Evolutionary conservation across 2,113 vertebrate species (phyloP), one percentile per base, ranked within the genome.

Genomic region (Turdus rufiventris): DNA sequence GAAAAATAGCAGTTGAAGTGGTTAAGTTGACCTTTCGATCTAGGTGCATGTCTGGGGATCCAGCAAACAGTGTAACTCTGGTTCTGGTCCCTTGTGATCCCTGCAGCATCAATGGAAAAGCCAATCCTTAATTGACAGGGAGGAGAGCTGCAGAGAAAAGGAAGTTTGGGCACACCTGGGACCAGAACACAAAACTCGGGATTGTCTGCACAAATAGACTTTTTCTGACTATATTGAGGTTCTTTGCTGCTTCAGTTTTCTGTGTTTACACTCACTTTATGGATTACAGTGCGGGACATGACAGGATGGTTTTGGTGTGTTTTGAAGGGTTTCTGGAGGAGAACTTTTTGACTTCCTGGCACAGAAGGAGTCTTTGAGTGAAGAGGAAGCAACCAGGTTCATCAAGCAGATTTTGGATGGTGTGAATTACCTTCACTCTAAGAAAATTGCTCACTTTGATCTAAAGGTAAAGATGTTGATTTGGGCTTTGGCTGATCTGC

Each of bases 301-400:
- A 70, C 7, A 6, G 25, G 21, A 29, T 2, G 0, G 33, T 80
- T 78, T 29, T 47, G 85, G 1, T 68, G 18, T 97, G 14, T 96
- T 97, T 97, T 89, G 10, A 97, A 99, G 99, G 48, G 99, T 99
- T 48, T 99, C 98, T 38, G 99, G 99, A 92, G 99, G 99, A 89
- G 99, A 99, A 94, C 98, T 99, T 48, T 99, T 99, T 78, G 99
- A 99, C 91, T 99, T 99, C 94, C 92, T 99, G 97, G 99, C 99
- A 77, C 99, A 99, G 96, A 99, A 99, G 89, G 99, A 99, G 93
- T 99, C 99, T 21, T 97, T 99, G 92, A 99, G 99, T 94, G 99
- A 99, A 89, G 99, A 99, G 89, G 99, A 99, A 86, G 99, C 99
- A 93, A 99, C 99, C 26, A 98, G 98, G 96, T 99, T 99, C 96